Conservation (phyloP, 2,797 vertebrate genomes). For the Lindbergichthys nudifrons region DNA sequence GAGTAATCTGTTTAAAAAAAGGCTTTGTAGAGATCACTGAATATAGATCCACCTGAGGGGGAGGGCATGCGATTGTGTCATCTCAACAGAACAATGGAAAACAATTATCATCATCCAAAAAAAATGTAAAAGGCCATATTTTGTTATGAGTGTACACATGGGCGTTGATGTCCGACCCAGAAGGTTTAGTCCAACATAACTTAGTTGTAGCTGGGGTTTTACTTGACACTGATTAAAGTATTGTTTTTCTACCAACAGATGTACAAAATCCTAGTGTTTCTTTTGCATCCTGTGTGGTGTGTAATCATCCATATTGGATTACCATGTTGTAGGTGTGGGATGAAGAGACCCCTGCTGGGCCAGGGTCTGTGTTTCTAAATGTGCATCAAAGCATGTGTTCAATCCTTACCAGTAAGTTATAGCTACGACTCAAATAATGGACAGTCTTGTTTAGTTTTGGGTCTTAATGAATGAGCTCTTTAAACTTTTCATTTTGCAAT, state of each 20-base stretch:
- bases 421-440: not conserved
- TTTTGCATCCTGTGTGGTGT: not conserved
- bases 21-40: constrained; percentile 32
- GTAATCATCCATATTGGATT: constrained; percentile 33
- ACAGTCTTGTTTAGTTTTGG: not conserved
- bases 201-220: not conserved
- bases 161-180: not conserved
- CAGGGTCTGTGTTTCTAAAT: not conserved
- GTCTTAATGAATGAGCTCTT: not conserved
- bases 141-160: not conserved
- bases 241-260: not conserved
- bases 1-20: constrained; percentile 36
- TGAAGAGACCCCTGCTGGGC: constrained; percentile 7
- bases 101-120: not conserved
- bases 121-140: not conserved
- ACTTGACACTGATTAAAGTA: not conserved
- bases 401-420: not conserved
- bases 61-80: constrained; percentile 11
- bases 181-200: not conserved
- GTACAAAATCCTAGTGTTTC: no score
- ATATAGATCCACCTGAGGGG: constrained; percentile 33
- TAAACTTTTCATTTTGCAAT: not conserved
- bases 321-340: constrained; percentile 10
- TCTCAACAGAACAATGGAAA: constrained; percentile 9
- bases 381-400: not conserved